Evolutionary conservation across 2,888 invertebrate species (phyloP), one percentile per base, ranked within the genome.

Genomic region (Cantharis flavilabris): DNA sequence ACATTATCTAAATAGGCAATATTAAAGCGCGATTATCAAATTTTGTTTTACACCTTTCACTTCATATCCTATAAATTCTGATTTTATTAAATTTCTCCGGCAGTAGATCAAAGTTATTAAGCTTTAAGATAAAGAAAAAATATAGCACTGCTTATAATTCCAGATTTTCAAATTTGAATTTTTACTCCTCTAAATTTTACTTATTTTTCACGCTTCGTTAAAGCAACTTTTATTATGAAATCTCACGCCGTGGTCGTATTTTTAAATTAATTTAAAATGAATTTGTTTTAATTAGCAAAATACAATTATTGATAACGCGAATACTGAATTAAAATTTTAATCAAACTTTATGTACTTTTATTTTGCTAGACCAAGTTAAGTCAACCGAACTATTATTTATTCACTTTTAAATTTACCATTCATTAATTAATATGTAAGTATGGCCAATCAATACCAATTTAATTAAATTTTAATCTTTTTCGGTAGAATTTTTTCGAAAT

Each of bases 31-130:
- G 64, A 74, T 70, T 70, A 62, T 33, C 28, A 72, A 72, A 72
- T 72, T 72, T 72, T 64, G 63, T 74, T 70, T 49, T 70, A 75
- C 16, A 49, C 71, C 75, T 67, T 67, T 62, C 71, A 49, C 64
- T 74, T 70, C 62, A 62, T 63, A 74, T 65, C 62, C 75, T 70
- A 75, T 75, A 75, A 75, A 75, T 75, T 75, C 70, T 14, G 69
- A 67, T 65, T 76, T 76, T 76, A 76, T 76, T 76, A 76, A 76
- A 72, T 71, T 62, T 49, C 65, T 23, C 62, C 70, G 9, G 69
- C 76, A 49, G 26, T 65, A 20, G 76, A 72, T 71, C 76, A 70
- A 73, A 70, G 70, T 76, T 72, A 73, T 72, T 72, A 72, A 76
- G 69, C 33, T 33, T 69, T 62, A 14, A 28, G 9, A 64, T 14